phyloP scores from a whole-genome alignment of 1,140 invertebrate genomes.

The Fopius arisanus region DNA sequence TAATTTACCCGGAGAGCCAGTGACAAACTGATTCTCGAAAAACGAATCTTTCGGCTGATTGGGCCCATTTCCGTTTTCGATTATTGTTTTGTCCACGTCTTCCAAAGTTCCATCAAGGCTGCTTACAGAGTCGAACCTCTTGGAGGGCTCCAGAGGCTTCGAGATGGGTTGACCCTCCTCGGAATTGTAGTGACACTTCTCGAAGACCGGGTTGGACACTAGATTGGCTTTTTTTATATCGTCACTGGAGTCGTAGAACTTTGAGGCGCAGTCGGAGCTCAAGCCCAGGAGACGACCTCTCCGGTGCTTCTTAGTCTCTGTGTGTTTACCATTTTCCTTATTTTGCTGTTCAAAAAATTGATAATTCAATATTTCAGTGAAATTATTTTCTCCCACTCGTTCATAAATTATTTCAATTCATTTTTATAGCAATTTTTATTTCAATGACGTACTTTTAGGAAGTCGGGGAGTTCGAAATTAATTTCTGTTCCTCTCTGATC shows the following conservation, averaged over 20 bases:
- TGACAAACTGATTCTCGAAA: conserved; percentile 12
- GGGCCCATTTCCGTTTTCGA: conserved; percentile 50
- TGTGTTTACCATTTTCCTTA: conserved; percentile 59
- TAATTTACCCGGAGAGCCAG: conserved; percentile 44
- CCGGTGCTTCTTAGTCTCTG: conserved; percentile 54
- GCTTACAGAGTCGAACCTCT: conserved; percentile 37
- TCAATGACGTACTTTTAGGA: conserved; percentile 69
- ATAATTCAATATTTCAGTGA: not conserved
- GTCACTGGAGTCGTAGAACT: conserved; percentile 56
- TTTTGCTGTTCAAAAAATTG: conserved; percentile 45
- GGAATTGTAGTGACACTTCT: conserved; percentile 20
- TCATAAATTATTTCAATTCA: no score
- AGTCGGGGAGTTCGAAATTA: conserved; percentile 82
- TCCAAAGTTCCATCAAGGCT: conserved; percentile 52
- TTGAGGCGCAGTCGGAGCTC: conserved; percentile 50
- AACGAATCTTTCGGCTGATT: conserved; percentile 26
- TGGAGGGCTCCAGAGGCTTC: conserved; percentile 13
- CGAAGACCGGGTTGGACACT: conserved; percentile 1
- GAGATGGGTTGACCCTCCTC: conserved; percentile 12
- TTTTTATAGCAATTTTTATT: not conserved
- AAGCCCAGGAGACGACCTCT: conserved; percentile 40
- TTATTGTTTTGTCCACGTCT: conserved; percentile 54
- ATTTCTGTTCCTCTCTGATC: conserved; percentile 85
- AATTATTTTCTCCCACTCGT: no score
- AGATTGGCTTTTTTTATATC: conserved; percentile 44